Evolutionary conservation across 2,888 invertebrate genomes (phyloP).

Genomic region (Disparrhopalites patrizii): DNA sequence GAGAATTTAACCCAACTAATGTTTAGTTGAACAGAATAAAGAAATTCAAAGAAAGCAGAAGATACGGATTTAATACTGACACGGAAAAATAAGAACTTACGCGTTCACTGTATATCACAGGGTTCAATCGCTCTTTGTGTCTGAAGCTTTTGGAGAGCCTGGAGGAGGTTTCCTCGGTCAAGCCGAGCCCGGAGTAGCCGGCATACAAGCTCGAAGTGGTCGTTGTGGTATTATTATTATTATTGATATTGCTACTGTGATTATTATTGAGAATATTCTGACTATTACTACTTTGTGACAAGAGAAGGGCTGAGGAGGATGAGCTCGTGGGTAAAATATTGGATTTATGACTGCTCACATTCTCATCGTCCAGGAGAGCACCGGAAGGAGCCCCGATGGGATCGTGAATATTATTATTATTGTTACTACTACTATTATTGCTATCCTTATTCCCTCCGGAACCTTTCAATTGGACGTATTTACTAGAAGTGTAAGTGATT

Average conservation of each 20-base stretch:
- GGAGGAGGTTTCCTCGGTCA: constrained; percentile 10
- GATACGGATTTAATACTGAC: neutral
- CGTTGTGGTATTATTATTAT: constrained; percentile 20
- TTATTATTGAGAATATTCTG: constrained; percentile 4
- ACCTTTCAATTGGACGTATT: constrained; percentile 26
- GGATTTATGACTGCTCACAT: neutral
- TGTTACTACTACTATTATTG: constrained; percentile 12
- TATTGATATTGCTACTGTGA: neutral
- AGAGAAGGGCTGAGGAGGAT: neutral
- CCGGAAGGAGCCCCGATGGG: neutral
- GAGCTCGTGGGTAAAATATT: neutral
- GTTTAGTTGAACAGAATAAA: neutral
- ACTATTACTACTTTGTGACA: constrained; percentile 13
- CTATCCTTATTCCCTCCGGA: constrained; percentile 17
- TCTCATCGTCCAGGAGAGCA: constrained; percentile 5
- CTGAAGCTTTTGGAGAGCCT: constrained; percentile 25
- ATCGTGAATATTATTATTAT: neutral
- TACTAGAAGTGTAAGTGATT: constrained; percentile 58
- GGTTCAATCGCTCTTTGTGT: constrained; percentile 34
- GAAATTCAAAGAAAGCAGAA: neutral
- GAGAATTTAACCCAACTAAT: neutral
- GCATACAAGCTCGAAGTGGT: constrained; percentile 20
- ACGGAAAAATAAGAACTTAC: constrained; percentile 34
- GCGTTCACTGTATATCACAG: constrained; percentile 47
- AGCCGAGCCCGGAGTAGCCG: constrained; percentile 10